Evolutionary conservation across 2,888 invertebrate genomes (phyloP).

Genomic region (Tenthredo livida): DNA sequence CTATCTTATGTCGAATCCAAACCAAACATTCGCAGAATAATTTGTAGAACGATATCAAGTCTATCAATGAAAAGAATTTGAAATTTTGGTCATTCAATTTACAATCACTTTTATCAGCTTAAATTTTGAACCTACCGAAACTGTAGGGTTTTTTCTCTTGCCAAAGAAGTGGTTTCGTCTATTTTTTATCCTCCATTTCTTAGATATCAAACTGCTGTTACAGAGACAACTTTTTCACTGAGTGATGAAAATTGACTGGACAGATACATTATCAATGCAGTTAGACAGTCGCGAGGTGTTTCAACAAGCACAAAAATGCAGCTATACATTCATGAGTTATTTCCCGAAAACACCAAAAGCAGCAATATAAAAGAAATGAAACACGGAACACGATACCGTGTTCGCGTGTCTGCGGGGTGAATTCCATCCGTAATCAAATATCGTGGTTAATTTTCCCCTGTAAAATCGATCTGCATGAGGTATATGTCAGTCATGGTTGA

Average conservation of each 20-base stretch:
- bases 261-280: not conserved
- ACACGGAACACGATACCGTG: not conserved
- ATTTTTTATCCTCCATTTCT: not conserved
- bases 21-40: not conserved
- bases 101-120: too few relatives aligned
- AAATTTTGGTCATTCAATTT: too few relatives aligned
- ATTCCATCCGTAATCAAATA: not conserved
- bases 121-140: too few relatives aligned
- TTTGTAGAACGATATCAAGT: too few relatives aligned
- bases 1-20: not conserved
- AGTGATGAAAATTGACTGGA: not conserved
- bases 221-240: not conserved
- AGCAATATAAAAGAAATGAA: not conserved
- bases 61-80: too few relatives aligned
- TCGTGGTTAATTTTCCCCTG: not conserved
- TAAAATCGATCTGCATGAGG: not conserved
- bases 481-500: not conserved
- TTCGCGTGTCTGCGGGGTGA: not conserved
- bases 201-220: not conserved
- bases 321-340: not conserved
- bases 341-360: not conserved
- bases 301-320: not conserved
- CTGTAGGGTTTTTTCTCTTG: too few relatives aligned
- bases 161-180: too few relatives aligned
- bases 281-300: not conserved